Evolutionary conservation across 2,113 vertebrate species (phyloP), one percentile per base, ranked within the genome.

Genomic region (Spea bombifrons): DNA sequence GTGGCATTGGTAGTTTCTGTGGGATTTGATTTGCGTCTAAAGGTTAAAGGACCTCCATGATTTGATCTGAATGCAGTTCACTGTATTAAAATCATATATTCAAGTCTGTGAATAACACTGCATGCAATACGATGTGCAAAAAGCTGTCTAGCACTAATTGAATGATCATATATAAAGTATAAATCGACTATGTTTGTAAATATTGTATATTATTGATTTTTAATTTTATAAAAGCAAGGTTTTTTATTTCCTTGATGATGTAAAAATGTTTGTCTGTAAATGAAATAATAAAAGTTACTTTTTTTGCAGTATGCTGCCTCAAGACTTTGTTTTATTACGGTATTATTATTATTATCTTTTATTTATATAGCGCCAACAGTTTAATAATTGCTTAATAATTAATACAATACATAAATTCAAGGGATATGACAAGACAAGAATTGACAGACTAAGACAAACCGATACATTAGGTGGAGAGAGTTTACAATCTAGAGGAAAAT

Each of bases 221-320:
- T 88, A 84, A 81, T 88, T 91, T 91, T 89, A 86, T 85, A 89
- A 85, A 82, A 88, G 80, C 81, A 84, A 68, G 85, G 4, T 90
- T 90, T 90, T 90, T 90, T 82, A 89, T 89, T 92, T 92, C 85
- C 84, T 66, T 87, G 59, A 86, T 87, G 87, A 83, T 91, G 85
- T 91, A 90, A 57, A 88, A 84, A 84, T 86, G 66, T 86, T 75
- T 85, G 3, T 87, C 80, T 89, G 75, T 81, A 87, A 78, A 82
- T 84, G 76, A 84, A 82, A 66, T 83, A 81, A 86, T 74, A 86
- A 87, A 86, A 53, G 71, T 83, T 83, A 87, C 70, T 46, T 68
- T 52, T 86, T 93, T 89, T 87, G n/a, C 85, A 86, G 77, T 84
- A 84, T 82, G 82, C 43, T 83, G 69, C 82, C 79, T 53, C n/a